phyloP scores from a whole-genome alignment of 2,888 invertebrate species.

The Hydrotaea cyrtoneurina region DNA sequence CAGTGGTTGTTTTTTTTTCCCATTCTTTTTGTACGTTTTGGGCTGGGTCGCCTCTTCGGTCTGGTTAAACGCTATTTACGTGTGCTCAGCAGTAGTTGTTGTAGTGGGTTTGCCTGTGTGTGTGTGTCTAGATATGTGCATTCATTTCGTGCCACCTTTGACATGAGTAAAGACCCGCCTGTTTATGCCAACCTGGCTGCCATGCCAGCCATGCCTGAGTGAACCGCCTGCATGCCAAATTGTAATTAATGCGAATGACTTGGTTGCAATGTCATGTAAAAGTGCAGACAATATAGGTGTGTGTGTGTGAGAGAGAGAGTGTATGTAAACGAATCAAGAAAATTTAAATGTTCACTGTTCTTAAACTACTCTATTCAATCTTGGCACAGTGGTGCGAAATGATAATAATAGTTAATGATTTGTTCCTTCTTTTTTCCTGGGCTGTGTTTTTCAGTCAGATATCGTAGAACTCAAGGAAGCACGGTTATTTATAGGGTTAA shows the following conservation, averaged over 20 bases:
- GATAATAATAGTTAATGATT: no score
- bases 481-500: no score
- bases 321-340: constrained; percentile 37
- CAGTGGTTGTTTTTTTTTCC: neutral
- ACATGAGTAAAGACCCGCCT: constrained; percentile 67
- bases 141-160: constrained; percentile 55
- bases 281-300: constrained; percentile 65
- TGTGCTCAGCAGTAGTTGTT: neutral
- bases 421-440: no score
- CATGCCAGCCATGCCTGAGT: constrained; percentile 23
- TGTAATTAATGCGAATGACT: constrained; percentile 75
- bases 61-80: constrained; percentile 14
- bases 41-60: neutral
- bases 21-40: constrained; percentile 4
- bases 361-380: neutral
- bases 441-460: no score
- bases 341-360: neutral
- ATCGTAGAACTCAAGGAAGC: no score
- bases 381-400: neutral
- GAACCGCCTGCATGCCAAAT: constrained; percentile 68
- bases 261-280: constrained; percentile 68
- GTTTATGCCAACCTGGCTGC: constrained; percentile 58
- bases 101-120: neutral
- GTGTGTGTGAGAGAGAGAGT: neutral
- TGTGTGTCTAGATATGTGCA: neutral